phyloP scores from a whole-genome alignment of 2,797 vertebrate genomes.

The Gymnodraco acuticeps region DNA sequence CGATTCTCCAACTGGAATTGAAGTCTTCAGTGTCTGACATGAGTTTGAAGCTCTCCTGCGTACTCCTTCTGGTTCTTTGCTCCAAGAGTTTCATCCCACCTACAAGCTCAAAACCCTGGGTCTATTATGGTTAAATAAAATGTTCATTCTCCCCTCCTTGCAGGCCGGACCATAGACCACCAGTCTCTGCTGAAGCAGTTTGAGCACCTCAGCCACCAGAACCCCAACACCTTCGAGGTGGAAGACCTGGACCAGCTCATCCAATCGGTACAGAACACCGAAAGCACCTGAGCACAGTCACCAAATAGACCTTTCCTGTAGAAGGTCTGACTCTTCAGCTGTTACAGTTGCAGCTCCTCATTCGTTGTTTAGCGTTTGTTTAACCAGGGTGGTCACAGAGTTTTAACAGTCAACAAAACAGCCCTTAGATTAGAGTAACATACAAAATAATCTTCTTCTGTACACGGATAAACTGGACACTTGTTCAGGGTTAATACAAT shows the following conservation, averaged over 20 bases:
- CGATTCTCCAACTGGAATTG: too few species aligned
- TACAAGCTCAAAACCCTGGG: background rate
- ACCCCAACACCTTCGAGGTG: slow-evolving; percentile 93
- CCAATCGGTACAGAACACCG: slow-evolving; percentile 85
- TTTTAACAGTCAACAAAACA: too few species aligned
- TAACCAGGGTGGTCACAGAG: too few species aligned
- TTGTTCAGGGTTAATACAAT: too few species aligned
- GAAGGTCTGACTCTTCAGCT: background rate
- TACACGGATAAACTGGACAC: too few species aligned
- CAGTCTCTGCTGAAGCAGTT: slow-evolving; percentile 93
- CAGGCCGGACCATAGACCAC: slow-evolving; percentile 89
- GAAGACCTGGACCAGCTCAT: slow-evolving; percentile 94
- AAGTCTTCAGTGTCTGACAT: too few species aligned
- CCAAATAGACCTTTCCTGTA: background rate
- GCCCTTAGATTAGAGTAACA: too few species aligned
- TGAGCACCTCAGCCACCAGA: slow-evolving; percentile 93
- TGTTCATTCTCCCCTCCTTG: background rate
- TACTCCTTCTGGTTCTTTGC: too few species aligned
- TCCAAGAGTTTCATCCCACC: too few species aligned
- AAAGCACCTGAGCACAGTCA: background rate
- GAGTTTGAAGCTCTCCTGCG: too few species aligned
- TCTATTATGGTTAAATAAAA: background rate
- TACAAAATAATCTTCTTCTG: too few species aligned
- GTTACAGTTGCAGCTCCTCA: background rate
- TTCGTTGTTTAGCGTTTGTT: background rate